Base-by-base conservation (phyloP, 2,797 vertebrate species). In the Thunnus albacares region DNA sequence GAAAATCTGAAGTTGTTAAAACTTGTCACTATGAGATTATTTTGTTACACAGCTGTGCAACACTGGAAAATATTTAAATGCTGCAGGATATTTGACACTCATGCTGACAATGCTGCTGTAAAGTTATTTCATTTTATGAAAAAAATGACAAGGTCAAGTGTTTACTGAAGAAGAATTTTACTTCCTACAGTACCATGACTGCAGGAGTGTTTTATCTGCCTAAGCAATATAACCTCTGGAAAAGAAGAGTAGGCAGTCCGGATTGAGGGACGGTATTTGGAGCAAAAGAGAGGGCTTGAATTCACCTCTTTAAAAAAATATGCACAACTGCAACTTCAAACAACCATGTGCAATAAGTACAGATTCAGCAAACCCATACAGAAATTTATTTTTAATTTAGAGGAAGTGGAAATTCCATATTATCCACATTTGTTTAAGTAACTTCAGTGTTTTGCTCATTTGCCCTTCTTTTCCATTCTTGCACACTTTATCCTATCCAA, bases 351-450 rank as follows among this genome's bases (percentile, higher is more conserved):
- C 33, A 68, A 22, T 51, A 68, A 81, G 49, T 72, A 67, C 52
- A 59, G 28, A 83, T 73, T 87, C 76, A 87, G 71, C 82, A 81
- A 90, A 83, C 14, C 26, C 20, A 45, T 61, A 20, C 70, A 82
- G 67, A 22, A 75, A 64, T 77, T 55, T 2, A 15, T 59, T 68
- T 82, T 81, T 70, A 75, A 81, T 26, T 24, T 26, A 6, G 52
- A 63, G 33, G n/a, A 78, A 66, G 67, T 67, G 66, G 74, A 89
- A 65, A 79, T 77, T 61, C 81, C 60, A 84, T 79, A 82, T 77
- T 70, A 66, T 67, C 47, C 66, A 58, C 82, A 85, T 89, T 90
- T 92, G 84, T 28, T 81, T 12, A 88, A 82, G 72, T 80, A 4
- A 79, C 91, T 87, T 86, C 9, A 43, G 51, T 83, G 45, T 79